A percentile compares a stretch with the other conserved stretches of the same genome.
These are phyloP conservation scores for Corydoras maculifer DNA, from an alignment of 2,113 vertebrate genomes.

Conservation along the genomic window DNA sequence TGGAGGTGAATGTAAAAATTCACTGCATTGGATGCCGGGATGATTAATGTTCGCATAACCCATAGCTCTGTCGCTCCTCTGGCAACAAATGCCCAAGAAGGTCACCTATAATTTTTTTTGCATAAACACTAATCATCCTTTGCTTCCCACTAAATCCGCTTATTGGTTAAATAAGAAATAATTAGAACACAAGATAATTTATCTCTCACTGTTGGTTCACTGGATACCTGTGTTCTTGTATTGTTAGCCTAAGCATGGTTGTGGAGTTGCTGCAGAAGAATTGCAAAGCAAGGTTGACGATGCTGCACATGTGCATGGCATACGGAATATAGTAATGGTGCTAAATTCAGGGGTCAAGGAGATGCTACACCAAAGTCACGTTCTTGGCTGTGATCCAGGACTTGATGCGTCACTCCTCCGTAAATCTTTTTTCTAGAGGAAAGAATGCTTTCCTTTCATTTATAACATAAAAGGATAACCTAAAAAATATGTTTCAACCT, in stretches of 20 bases:
- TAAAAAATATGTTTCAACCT: not conserved
- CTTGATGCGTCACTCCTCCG: constrained; percentile 1
- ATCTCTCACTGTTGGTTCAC: not conserved
- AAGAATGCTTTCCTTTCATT: not conserved
- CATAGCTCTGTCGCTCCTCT: constrained; percentile 1
- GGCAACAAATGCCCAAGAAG: not conserved
- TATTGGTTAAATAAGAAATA: constrained; percentile 14
- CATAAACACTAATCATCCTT: constrained; percentile 14
- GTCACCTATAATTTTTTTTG: not conserved
- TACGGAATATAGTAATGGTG: constrained; percentile 2
- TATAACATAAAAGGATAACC: not conserved
- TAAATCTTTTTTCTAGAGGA: not conserved
- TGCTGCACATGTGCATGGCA: not conserved
- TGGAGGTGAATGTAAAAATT: constrained; percentile 23
- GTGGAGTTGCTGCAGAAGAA: not conserved
- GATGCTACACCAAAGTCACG: not conserved
- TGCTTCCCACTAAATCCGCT: constrained; percentile 15
- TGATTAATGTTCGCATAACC: constrained; percentile 8
- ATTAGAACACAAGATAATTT: not conserved
- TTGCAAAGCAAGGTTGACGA: not conserved
- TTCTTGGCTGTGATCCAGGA: constrained; percentile 6
- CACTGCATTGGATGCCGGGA: constrained; percentile 18
- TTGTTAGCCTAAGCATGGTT: constrained; percentile 1
- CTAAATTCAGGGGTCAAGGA: not conserved
- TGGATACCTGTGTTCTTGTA: not conserved